Evolutionary conservation across 2,888 invertebrate genomes (phyloP).

Genomic region (Lithophane ornitopus): DNA sequence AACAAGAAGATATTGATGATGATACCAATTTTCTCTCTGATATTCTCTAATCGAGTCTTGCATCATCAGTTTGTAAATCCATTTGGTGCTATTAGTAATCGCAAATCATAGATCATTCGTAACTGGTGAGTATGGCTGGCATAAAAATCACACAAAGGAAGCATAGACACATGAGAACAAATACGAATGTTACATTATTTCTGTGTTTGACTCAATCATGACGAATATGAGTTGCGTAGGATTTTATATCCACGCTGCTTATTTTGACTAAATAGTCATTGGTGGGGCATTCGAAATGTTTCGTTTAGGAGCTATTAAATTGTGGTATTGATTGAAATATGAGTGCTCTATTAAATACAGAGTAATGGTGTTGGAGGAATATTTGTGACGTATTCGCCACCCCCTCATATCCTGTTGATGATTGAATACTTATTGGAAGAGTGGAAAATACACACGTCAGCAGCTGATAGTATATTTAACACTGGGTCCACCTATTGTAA

Average conservation of each 20-base stretch:
- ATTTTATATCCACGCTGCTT: conserved; percentile 61
- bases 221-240: conserved; percentile 75
- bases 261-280: conserved; percentile 63
- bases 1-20: conserved; percentile 3
- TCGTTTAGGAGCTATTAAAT: conserved; percentile 20
- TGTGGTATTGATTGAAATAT: conserved; percentile 21
- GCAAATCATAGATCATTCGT: conserved; percentile 14
- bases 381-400: conserved; percentile 6
- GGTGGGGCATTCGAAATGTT: conserved; percentile 19
- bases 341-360: conserved; percentile 6
- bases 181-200: conserved; percentile 72
- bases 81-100: conserved; percentile 36
- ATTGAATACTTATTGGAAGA: conserved; percentile 12
- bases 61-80: conserved; percentile 24
- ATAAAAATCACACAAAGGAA: conserved; percentile 47
- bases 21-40: conserved; percentile 10
- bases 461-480: not conserved
- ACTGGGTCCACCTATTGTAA: not conserved
- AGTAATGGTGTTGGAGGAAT: conserved; percentile 3
- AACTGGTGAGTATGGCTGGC: conserved; percentile 32
- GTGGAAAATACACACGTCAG: not conserved
- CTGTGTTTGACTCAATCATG: conserved; percentile 78
- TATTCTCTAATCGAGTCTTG: conserved; percentile 24
- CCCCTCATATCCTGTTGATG: conserved; percentile 25
- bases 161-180: conserved; percentile 41